Conservation (phyloP, 2,113 vertebrate species). For the Apistogramma diplotaenia region DNA sequence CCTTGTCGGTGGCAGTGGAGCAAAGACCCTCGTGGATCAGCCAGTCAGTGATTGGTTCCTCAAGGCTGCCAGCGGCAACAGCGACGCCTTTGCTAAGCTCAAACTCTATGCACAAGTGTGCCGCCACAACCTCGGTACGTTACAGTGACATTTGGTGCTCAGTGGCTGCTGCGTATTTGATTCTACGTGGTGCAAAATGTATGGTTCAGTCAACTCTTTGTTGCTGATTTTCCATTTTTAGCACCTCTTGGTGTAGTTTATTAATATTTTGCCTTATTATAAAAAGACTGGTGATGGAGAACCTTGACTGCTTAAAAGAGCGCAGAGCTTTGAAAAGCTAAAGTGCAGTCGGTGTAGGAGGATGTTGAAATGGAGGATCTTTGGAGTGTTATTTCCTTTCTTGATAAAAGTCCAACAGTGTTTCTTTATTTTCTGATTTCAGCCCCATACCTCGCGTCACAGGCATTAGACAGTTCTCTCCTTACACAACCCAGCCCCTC, state of each 20-base stretch:
- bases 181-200: neutral
- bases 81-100: slow-evolving; percentile 92
- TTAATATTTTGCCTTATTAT: neutral
- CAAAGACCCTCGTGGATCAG: slow-evolving; percentile 89
- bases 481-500: slow-evolving; percentile 87
- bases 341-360: slow-evolving; percentile 4
- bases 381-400: neutral
- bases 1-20: slow-evolving; percentile 86
- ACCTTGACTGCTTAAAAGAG: slow-evolving; percentile 21
- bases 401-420: neutral
- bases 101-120: slow-evolving; percentile 98
- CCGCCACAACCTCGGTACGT: slow-evolving; percentile 92
- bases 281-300: slow-evolving; percentile 9
- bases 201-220: neutral
- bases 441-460: slow-evolving; percentile 97
- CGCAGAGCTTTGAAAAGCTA: slow-evolving; percentile 10
- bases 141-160: neutral
- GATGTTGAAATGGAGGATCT: neutral
- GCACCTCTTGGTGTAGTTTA: neutral
- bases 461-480: slow-evolving; percentile 89
- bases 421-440: slow-evolving; percentile 9
- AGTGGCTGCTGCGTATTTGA: neutral
- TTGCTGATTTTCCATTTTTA: slow-evolving; percentile 1
- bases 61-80: slow-evolving; percentile 86
- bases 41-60: slow-evolving; percentile 96